Evolutionary conservation across 2,888 invertebrate genomes (phyloP), one percentile per base, ranked within the genome.

Genomic region (Ennomos quercinarius): DNA sequence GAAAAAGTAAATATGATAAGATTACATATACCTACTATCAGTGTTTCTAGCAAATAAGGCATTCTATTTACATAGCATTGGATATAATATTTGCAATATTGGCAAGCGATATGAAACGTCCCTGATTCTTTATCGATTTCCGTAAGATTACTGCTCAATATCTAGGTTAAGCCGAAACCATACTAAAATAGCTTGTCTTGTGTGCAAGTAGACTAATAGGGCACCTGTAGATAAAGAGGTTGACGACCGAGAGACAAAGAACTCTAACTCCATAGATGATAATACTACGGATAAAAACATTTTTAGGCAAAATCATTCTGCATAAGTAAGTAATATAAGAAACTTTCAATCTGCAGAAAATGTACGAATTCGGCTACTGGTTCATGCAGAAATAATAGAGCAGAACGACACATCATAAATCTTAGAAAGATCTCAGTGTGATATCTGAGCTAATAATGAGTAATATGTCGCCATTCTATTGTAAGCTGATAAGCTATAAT

Each of bases 181-280:
- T 70, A 61, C 58, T 52, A 64, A 70, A 69, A 72, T 68, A 63
- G 62, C 63, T 71, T 60, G 56, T 61, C 59, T 62, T 17, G n/a
- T 68, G 66, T 62, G 56, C 73, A 78, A 76, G 75, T 81, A 73
- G 77, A 78, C 70, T 78, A 81, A 72, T 80, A 80, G 78, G 77
- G 62, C 79, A 80, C 69, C 76, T 76, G 79, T 68, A 81, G 87
- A 89, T 87, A 86, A 81, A 66, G 68, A 78, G 87, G 83, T 84
- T 77, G 76, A 73, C 73, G 83, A 85, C 80, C 86, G 62, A 69
- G 66, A 71, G 74, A 81, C 80, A 85, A 86, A 83, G 80, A 82
- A 66, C 72, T 72, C 73, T 80, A 72, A 70, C 74, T 76, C 72
- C 78, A 80, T 79, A 79, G 74, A 76, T 66, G 67, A 68, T 63